phyloP scores from a whole-genome alignment of 1,140 invertebrate species.

The Meloidogyne exigua region DNA sequence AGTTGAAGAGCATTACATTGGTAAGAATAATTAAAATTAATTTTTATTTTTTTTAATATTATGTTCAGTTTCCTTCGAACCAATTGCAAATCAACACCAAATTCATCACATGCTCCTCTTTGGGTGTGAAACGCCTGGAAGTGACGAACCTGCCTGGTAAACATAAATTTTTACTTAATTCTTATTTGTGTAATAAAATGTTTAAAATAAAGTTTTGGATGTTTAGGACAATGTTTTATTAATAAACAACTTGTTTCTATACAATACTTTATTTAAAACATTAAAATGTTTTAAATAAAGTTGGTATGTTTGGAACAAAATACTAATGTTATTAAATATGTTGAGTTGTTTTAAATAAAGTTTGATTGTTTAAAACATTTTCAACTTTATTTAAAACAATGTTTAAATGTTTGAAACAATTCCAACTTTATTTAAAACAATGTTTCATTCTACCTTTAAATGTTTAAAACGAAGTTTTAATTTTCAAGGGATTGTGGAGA shows the following conservation, averaged over 20 bases:
- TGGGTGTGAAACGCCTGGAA: constrained; percentile 81
- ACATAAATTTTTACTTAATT: constrained; percentile 48
- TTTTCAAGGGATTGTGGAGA: constrained; percentile 81
- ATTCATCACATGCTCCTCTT: constrained; percentile 95
- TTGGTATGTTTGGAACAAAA: too few relatives aligned
- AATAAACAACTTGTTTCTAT: too few relatives aligned
- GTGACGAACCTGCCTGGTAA: constrained; percentile 76
- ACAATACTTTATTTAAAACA: too few relatives aligned
- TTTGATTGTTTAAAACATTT: too few relatives aligned
- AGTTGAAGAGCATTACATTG: constrained; percentile 74
- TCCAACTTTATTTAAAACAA: background rate
- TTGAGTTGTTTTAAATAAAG: too few relatives aligned
- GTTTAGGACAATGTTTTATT: background rate
- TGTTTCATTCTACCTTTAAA: background rate
- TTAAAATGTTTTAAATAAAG: too few relatives aligned
- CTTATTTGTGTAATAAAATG: background rate
- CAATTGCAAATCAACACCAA: constrained; percentile 82
- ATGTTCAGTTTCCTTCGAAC: constrained; percentile 81
- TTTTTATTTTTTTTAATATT: background rate
- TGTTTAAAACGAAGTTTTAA: constrained; percentile 1
- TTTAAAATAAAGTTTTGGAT: too few relatives aligned
- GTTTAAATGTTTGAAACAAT: background rate
- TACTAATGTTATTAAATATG: too few relatives aligned
- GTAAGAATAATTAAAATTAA: constrained; percentile 65
- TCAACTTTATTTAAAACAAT: background rate